Conservation (phyloP, 2,888 invertebrate species). For the Atrina japonica region DNA sequence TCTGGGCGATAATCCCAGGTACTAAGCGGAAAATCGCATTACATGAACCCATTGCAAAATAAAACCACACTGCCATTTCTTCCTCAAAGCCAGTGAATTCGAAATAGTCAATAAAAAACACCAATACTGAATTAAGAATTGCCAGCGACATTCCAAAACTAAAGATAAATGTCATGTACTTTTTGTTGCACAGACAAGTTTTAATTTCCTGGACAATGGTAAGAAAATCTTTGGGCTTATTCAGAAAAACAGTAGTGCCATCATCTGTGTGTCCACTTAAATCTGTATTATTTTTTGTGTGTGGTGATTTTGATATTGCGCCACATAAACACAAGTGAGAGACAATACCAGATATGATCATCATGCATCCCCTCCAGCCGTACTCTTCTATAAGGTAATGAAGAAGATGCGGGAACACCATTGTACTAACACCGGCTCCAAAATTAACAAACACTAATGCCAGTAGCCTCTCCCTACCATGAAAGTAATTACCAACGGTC, state of each 20-base stretch:
- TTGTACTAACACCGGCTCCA: conserved; percentile 25
- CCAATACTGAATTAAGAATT: conserved; percentile 21
- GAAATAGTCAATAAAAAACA: conserved; percentile 33
- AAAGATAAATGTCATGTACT: conserved; percentile 20
- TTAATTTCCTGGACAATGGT: no score
- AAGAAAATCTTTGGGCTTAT: neutral
- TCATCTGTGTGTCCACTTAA: no score
- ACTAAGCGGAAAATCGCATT: conserved; percentile 24
- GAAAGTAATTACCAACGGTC: conserved; percentile 27
- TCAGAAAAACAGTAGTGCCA: no score
- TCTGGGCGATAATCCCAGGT: conserved; percentile 29
- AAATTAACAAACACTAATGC: conserved; percentile 20
- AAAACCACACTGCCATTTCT: conserved; percentile 23
- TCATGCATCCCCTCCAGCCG: conserved; percentile 31
- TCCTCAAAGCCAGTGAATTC: conserved; percentile 29
- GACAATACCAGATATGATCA: conserved; percentile 30
- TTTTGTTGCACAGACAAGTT: neutral
- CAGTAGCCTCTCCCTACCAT: conserved; percentile 13
- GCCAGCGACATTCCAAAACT: conserved; percentile 14
- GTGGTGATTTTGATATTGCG: neutral
- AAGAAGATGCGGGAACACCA: conserved; percentile 14
- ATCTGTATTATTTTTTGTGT: neutral
- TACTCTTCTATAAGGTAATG: conserved; percentile 11
- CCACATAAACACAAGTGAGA: conserved; percentile 13
- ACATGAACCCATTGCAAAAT: conserved; percentile 10